These are phyloP conservation scores for Ia io DNA, from an alignment of 2,113 vertebrate genomes.

Conservation along the genomic window DNA sequence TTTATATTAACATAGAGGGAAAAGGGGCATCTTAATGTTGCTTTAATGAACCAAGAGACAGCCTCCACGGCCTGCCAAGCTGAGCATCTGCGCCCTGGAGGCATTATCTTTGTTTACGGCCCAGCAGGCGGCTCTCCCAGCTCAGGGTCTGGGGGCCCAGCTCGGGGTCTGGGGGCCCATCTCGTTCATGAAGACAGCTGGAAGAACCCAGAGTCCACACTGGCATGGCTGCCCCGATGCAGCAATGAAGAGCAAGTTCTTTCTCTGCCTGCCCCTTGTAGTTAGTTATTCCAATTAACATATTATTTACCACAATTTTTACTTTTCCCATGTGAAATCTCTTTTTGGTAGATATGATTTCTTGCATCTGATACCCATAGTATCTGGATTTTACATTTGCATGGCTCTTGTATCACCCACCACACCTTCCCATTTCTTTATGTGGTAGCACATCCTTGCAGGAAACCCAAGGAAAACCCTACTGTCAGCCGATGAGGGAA, in stretches of 20 bases:
- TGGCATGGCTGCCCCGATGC: background rate
- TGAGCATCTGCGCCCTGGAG: background rate
- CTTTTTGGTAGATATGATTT: background rate
- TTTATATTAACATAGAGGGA: background rate
- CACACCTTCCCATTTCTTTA: background rate
- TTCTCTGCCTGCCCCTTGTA: fast-evolving
- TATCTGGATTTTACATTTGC: background rate
- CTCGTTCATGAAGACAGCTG: background rate
- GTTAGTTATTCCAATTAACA: too few relatives aligned
- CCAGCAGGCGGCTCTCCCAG: background rate
- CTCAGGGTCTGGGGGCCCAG: background rate
- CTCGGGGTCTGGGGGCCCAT: background rate
- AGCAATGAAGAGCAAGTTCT: too few relatives aligned
- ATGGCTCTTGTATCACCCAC: background rate
- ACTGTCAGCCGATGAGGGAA: background rate
- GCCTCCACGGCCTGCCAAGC: background rate
- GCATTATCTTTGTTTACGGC: background rate
- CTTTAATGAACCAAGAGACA: background rate
- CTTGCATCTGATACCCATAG: background rate
- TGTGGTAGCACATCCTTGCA: background rate
- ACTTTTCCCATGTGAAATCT: background rate
- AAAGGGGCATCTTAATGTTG: background rate
- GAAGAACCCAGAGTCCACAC: background rate
- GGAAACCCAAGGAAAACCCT: background rate
- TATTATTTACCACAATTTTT: background rate